These are phyloP conservation scores for Phengaris arion DNA, from an alignment of 2,888 invertebrate species.

Conservation along the genomic window DNA sequence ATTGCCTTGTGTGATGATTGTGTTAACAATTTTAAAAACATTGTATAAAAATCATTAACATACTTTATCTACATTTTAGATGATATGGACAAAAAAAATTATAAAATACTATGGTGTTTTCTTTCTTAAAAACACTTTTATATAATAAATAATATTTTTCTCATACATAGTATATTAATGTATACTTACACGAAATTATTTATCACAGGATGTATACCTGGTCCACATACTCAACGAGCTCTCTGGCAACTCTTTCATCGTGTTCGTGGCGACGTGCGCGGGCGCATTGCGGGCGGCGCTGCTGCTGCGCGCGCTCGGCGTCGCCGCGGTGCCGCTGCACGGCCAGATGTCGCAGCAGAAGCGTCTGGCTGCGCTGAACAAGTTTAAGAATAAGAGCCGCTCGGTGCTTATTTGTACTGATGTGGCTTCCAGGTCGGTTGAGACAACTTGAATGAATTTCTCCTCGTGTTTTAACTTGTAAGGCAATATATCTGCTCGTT, in stretches of 20 bases:
- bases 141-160: no score
- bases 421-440: constrained; percentile 93
- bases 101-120: no score
- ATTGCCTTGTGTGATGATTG: no score
- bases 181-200: neutral
- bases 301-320: constrained; percentile 92
- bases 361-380: constrained; percentile 94
- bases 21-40: no score
- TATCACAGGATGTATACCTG: constrained; percentile 92
- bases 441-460: neutral
- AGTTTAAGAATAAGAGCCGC: constrained; percentile 96
- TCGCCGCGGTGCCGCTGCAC: constrained; percentile 97
- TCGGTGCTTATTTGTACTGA: constrained; percentile 98
- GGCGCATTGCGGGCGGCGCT: constrained; percentile 93
- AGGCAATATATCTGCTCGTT: no score
- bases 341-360: constrained; percentile 99
- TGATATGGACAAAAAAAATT: no score
- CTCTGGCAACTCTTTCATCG: constrained; percentile 96
- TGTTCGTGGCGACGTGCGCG: constrained; percentile 97
- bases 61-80: no score
- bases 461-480: no score
- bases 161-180: no score
- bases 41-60: no score
- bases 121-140: no score
- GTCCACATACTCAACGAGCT: constrained; percentile 97